A percentile compares a stretch with the other conserved stretches of the same genome.
phyloP scores from a whole-genome alignment of 2,888 invertebrate species.

The Epirrhoe alternata region DNA sequence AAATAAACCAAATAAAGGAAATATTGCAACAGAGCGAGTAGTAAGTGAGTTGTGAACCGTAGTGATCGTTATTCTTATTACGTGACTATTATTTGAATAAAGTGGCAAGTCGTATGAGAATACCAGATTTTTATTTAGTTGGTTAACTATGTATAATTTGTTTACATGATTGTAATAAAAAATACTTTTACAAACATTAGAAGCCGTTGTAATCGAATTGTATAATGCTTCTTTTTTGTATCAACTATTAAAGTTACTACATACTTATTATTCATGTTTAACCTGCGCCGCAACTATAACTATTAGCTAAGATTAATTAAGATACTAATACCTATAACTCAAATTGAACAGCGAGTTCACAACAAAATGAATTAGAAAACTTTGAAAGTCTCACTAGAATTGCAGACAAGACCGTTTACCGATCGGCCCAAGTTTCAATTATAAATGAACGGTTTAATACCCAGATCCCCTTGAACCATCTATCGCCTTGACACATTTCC shows the following conservation, averaged over 20 bases:
- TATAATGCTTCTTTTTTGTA: no score
- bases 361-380: constrained; percentile 22
- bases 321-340: not conserved
- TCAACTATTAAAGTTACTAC: no score
- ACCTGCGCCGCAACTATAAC: not conserved
- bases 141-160: not conserved
- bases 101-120: no score
- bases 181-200: not conserved
- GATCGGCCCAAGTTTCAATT: constrained; percentile 47
- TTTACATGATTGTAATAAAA: not conserved
- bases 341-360: constrained; percentile 2
- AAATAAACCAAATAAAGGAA: constrained; percentile 39
- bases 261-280: not conserved
- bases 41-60: no score
- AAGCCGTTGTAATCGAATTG: no score
- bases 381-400: constrained; percentile 20
- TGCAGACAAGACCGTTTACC: constrained; percentile 43
- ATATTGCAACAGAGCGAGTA: not conserved
- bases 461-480: constrained; percentile 61
- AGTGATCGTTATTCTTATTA: no score
- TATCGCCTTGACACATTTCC: constrained; percentile 65
- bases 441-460: constrained; percentile 44
- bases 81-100: no score
- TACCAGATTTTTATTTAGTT: no score
- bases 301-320: not conserved